Conservation (phyloP, 2,113 vertebrate genomes). For the Chunga burmeisteri region DNA sequence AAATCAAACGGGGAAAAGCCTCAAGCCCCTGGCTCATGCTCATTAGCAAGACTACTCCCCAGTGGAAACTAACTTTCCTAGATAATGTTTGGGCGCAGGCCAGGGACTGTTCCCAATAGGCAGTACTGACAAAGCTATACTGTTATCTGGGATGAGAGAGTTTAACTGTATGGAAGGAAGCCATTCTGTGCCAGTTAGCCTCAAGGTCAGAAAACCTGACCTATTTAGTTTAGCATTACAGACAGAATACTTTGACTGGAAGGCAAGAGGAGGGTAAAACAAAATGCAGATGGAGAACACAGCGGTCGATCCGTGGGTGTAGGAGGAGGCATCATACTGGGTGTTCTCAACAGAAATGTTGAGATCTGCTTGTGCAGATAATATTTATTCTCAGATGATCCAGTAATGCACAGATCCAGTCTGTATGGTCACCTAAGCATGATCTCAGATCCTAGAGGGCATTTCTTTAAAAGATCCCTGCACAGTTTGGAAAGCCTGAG, state of each 20-base stretch:
- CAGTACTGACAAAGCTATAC: conserved; percentile 46
- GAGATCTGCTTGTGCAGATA: not conserved
- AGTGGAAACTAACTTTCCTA: conserved; percentile 9
- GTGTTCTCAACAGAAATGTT: not conserved
- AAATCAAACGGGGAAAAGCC: not conserved
- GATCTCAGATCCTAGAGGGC: not conserved
- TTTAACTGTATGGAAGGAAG: conserved; percentile 32
- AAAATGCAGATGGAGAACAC: not conserved
- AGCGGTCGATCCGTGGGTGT: rapidly evolving
- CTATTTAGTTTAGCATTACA: conserved; percentile 25
- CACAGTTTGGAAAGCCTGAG: not conserved
- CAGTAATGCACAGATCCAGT: not conserved
- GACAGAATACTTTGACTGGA: not conserved
- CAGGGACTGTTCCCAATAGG: conserved; percentile 24
- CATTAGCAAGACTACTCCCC: not conserved
- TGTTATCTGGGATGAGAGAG: conserved; percentile 7
- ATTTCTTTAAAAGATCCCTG: not conserved
- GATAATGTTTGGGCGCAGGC: conserved; percentile 6
- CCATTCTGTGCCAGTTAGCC: conserved; percentile 31
- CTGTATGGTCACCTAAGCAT: not conserved
- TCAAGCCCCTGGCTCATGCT: not conserved
- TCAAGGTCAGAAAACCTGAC: conserved; percentile 31
- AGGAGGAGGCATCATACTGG: not conserved
- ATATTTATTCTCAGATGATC: not conserved
- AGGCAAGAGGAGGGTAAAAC: not conserved